Conservation (phyloP, 64 coral and sea anemone genomes). For the Montipora sp. region DNA sequence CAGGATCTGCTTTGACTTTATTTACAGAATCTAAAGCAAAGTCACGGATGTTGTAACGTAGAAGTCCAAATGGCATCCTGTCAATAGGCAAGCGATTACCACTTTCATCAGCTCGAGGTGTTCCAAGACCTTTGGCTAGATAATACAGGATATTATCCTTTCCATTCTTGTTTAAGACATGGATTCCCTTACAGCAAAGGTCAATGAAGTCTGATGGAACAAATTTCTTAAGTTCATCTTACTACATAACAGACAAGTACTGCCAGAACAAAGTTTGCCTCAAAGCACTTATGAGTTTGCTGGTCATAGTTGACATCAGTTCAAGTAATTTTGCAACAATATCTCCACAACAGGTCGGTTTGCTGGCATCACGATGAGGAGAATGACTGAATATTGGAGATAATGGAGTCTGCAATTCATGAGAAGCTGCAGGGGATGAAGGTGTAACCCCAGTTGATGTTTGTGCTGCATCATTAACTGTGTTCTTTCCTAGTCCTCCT, state of each 20-base stretch:
- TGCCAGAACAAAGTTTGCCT: constrained; percentile 30
- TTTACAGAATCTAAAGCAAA: constrained; percentile 52
- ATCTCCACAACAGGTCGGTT: constrained; percentile 11
- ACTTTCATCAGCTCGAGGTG: neutral
- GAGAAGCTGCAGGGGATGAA: neutral
- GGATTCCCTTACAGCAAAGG: constrained; percentile 24
- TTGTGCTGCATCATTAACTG: constrained; percentile 19
- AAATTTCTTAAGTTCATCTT: neutral
- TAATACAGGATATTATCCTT: constrained; percentile 56
- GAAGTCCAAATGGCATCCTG: constrained; percentile 71
- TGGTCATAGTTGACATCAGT: constrained; percentile 1
- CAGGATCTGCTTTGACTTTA: constrained; percentile 24
- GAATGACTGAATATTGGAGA: constrained; percentile 55
- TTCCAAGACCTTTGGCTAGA: constrained; percentile 42
- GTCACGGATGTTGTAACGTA: constrained; percentile 50
- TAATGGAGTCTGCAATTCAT: neutral
- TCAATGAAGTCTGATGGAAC: constrained; percentile 40
- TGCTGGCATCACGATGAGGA: constrained; percentile 16
- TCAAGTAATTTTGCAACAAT: constrained; percentile 36
- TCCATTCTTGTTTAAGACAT: constrained; percentile 25
- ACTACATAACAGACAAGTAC: neutral
- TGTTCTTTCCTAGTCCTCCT: neutral
- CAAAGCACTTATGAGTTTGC: neutral
- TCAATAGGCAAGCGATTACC: constrained; percentile 55
- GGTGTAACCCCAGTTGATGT: neutral